phyloP scores from a whole-genome alignment of 2,113 vertebrate species.

The Siniperca knerii region DNA sequence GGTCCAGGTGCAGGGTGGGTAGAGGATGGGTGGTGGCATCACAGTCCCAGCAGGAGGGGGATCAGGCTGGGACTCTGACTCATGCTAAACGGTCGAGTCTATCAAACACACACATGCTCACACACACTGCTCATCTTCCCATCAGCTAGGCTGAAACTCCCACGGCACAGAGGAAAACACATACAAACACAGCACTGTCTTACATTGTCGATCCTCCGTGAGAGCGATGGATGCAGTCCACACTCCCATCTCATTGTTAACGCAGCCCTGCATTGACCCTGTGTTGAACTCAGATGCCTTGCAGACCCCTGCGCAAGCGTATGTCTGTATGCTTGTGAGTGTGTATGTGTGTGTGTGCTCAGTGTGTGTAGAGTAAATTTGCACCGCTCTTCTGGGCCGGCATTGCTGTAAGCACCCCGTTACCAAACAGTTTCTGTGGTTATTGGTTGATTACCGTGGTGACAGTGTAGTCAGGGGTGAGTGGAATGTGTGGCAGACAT shows the following conservation, averaged over 20 bases:
- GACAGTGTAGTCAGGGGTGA: constrained; percentile 79
- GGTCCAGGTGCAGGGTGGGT: constrained; percentile 85
- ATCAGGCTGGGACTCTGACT: constrained; percentile 79
- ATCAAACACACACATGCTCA: constrained; percentile 60
- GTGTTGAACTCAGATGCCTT: constrained; percentile 71
- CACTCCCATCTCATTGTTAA: constrained; percentile 47
- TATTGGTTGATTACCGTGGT: constrained; percentile 81
- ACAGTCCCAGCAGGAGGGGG: constrained; percentile 81
- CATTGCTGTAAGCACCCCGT: constrained; percentile 71
- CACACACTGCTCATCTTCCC: constrained; percentile 62
- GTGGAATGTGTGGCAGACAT: constrained; percentile 79
- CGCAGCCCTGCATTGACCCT: constrained; percentile 59
- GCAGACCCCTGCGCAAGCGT: constrained; percentile 43
- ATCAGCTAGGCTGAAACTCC: constrained; percentile 64
- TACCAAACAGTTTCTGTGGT: constrained; percentile 82
- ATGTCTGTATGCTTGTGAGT: constrained; percentile 39
- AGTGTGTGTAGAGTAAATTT: constrained; percentile 76
- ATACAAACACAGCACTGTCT: constrained; percentile 64
- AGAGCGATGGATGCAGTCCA: constrained; percentile 53
- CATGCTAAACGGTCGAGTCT: constrained; percentile 72
- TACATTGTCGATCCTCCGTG: constrained; percentile 46
- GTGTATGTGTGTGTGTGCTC: constrained; percentile 50
- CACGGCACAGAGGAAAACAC: constrained; percentile 65
- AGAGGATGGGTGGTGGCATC: constrained; percentile 84
- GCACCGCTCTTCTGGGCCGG: constrained; percentile 65